A percentile compares a stretch with the other conserved stretches of the same genome.
phyloP scores from a whole-genome alignment of 2,797 vertebrate genomes.

The Vipera latastei region DNA sequence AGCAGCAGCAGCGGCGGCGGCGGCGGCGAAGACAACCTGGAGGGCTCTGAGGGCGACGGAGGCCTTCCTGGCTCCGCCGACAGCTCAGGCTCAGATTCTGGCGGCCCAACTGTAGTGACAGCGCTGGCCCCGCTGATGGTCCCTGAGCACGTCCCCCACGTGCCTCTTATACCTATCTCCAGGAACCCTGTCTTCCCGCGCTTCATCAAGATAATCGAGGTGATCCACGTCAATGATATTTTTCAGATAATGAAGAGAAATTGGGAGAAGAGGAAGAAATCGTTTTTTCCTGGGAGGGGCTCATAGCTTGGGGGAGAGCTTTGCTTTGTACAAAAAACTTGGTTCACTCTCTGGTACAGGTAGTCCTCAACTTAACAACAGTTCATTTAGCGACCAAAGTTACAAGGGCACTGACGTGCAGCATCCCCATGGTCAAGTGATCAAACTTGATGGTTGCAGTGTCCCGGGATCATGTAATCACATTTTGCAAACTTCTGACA shows the following conservation, averaged over 20 bases:
- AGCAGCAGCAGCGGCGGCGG: slow-evolving; percentile 69
- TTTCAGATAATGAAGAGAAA: background rate
- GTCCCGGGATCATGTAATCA: background rate
- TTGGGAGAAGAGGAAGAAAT: background rate
- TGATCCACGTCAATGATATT: slow-evolving; percentile 45
- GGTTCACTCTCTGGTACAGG: background rate
- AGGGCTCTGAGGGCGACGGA: slow-evolving; percentile 69
- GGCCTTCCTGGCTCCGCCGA: slow-evolving; percentile 81
- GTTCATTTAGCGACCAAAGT: background rate
- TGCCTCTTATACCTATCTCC: slow-evolving; percentile 89
- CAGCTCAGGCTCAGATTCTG: slow-evolving; percentile 65
- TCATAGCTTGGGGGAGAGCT: background rate
- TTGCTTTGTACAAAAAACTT: background rate
- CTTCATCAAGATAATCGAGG: slow-evolving; percentile 98
- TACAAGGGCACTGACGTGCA: background rate
- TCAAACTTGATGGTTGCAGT: background rate
- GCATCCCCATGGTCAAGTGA: background rate
- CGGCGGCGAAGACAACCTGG: slow-evolving; percentile 78
- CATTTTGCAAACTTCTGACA: background rate
- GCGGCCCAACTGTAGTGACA: slow-evolving; percentile 79
- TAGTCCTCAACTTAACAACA: background rate
- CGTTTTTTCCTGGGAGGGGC: background rate
- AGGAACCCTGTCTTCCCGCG: slow-evolving; percentile 89
- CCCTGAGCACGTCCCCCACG: slow-evolving; percentile 90
- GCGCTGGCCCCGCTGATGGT: slow-evolving; percentile 90